Evolutionary conservation across 2,888 invertebrate genomes (phyloP).

Genomic region (Branchinecta sandiegonensis): DNA sequence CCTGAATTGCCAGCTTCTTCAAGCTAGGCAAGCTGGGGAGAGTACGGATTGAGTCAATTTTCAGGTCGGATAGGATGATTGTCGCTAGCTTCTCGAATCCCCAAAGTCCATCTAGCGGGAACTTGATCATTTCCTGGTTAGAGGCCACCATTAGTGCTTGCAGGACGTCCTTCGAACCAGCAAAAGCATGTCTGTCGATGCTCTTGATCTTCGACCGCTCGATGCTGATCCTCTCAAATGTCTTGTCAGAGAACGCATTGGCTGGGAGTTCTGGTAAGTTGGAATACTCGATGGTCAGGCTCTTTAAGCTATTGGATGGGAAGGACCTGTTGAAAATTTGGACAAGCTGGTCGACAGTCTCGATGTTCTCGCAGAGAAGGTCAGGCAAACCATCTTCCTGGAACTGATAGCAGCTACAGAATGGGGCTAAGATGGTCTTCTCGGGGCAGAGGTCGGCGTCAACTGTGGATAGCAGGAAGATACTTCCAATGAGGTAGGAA

Average conservation of each 20-base stretch:
- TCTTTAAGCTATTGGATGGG: neutral
- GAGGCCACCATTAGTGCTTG: neutral
- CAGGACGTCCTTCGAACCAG: neutral
- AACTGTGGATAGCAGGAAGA: neutral
- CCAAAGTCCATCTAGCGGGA: conserved; percentile 10
- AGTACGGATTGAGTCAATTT: neutral
- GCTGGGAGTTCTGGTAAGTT: conserved; percentile 3
- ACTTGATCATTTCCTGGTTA: neutral
- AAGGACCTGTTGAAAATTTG: neutral
- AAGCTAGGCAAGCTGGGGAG: neutral
- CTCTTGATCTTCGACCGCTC: conserved; percentile 3
- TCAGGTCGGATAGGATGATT: neutral
- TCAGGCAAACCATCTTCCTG: neutral
- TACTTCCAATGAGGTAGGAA: too few species aligned
- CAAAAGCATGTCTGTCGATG: neutral
- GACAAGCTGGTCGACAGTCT: conserved; percentile 3
- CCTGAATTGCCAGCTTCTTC: neutral
- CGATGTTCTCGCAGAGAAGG: conserved; percentile 4
- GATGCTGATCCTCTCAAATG: conserved; percentile 10
- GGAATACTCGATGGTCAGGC: neutral
- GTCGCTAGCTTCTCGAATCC: conserved; percentile 1
- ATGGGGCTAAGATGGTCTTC: neutral
- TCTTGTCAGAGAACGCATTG: neutral
- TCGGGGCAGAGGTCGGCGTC: neutral
- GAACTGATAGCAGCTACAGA: neutral